A percentile compares a stretch with the other conserved stretches of the same genome.
Evolutionary conservation across 2,888 invertebrate genomes (phyloP).

Genomic region (Bruchidius siliquastri): DNA sequence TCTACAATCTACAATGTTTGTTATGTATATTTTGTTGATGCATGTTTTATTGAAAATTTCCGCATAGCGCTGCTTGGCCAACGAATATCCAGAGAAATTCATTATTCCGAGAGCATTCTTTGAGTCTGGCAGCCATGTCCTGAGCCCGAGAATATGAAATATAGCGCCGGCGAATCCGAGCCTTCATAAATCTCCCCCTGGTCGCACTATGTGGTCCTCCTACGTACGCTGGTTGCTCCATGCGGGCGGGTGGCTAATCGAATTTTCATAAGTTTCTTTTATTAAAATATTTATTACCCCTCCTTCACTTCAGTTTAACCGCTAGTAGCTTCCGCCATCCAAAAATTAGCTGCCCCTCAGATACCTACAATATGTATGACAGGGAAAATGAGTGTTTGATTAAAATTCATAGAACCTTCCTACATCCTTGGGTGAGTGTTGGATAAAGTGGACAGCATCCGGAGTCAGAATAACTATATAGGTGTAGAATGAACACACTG

Average conservation of each 20-base stretch:
- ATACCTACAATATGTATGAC: background rate
- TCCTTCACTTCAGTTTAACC: background rate
- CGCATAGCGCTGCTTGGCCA: background rate
- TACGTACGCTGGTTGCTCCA: background rate
- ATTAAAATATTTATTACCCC: background rate
- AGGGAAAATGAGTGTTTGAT: background rate
- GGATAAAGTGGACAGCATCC: no score
- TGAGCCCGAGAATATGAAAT: background rate
- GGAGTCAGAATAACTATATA: no score
- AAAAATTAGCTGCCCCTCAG: background rate
- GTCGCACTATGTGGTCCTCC: background rate
- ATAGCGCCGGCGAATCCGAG: background rate
- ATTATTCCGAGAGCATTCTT: background rate
- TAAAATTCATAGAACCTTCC: background rate
- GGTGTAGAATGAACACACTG: no score
- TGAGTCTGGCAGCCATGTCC: background rate
- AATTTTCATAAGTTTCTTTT: background rate
- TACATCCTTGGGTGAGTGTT: no score
- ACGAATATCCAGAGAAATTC: background rate
- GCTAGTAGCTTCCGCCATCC: background rate
- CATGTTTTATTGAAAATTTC: background rate
- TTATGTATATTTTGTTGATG: no score
- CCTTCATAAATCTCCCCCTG: background rate
- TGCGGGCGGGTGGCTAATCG: background rate
- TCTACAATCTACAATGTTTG: no score